Evolutionary conservation across 2,797 vertebrate species (phyloP).

Genomic region (Vultur gryphus): DNA sequence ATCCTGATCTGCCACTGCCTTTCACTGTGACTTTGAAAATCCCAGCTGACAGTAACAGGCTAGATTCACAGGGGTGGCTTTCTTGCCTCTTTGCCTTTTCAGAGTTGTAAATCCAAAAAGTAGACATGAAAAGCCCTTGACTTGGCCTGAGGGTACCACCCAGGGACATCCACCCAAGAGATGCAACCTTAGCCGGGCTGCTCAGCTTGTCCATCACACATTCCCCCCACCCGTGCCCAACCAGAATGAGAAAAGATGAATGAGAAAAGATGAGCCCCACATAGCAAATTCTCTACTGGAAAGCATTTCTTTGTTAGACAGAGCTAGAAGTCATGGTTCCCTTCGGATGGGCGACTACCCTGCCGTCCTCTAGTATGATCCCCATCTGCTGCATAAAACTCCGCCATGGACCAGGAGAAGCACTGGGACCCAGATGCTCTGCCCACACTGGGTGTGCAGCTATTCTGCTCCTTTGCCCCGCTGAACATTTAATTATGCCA

Average conservation of each 20-base stretch:
- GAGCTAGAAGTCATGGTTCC: not conserved
- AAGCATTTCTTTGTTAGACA: not conserved
- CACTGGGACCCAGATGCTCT: not conserved
- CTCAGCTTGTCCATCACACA: accelerated
- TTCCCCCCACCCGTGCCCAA: accelerated
- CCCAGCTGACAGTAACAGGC: not conserved
- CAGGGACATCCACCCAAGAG: not conserved
- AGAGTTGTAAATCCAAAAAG: not conserved
- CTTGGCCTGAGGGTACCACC: not conserved
- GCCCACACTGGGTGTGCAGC: no score
- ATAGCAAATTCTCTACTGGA: not conserved
- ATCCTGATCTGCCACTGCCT: not conserved
- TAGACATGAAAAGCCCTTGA: not conserved
- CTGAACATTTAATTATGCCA: not conserved
- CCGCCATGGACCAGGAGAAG: not conserved
- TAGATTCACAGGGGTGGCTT: not conserved
- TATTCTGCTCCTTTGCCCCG: not conserved
- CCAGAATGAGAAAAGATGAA: not conserved
- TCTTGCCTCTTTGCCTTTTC: not conserved
- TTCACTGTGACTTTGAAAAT: not conserved
- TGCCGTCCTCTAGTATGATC: not conserved
- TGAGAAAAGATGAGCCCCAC: not conserved
- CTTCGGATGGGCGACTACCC: not conserved
- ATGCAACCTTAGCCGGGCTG: accelerated
- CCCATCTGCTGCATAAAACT: not conserved